Evolutionary conservation across 2,888 invertebrate genomes (phyloP), one percentile per base, ranked within the genome.

Genomic region (Mystacides longicornis): DNA sequence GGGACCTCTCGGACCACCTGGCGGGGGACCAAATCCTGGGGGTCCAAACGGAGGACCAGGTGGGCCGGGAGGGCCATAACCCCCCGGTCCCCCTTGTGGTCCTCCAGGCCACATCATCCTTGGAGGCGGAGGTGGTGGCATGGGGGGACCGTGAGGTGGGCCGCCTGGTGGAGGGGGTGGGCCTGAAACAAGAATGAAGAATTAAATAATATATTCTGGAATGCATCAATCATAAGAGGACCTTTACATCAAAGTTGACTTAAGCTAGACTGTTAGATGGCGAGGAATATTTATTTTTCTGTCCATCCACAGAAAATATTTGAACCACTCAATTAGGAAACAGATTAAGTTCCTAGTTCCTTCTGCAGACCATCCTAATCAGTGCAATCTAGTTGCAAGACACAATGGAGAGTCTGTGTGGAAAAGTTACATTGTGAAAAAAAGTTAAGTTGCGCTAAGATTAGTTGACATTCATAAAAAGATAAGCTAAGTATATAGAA

Each of bases 1-100:
- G 9, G 79, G 77, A 5, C 81, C 67, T 20, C 70, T 69, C 0
- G 79, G 77, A 0, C 81, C 81, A 0, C 82, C 82, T 0, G 81
- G 82, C 0, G 81, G 77, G 1, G 81, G 74, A 11, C 80, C 73
- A 63, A 79, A 70, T 49, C 77, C 66, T 54, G 76, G 67, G 52
- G 74, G 65, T 0, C 69, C 70, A 56, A 68, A 69, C 0, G 69
- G 69, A 0, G 71, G 70, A 1, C 57, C 56, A 9, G 70, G 69
- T 0, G 69, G 70, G 1, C 57, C 56, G 5, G 70, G 69, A 0
- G 69, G 70, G 62, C 66, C 69, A 60, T 68, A 69, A 47, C 73
- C 73, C 64, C 72, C 73, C 9, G 73, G 74, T 0, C 72, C 60
- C 2, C 60, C 60, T 0, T 47, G 56, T 21, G 58, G 58, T 19